Base-by-base conservation (phyloP, 37 sponge, comb jelly and placozoan species). In the Cladorhizidae sp. region DNA sequence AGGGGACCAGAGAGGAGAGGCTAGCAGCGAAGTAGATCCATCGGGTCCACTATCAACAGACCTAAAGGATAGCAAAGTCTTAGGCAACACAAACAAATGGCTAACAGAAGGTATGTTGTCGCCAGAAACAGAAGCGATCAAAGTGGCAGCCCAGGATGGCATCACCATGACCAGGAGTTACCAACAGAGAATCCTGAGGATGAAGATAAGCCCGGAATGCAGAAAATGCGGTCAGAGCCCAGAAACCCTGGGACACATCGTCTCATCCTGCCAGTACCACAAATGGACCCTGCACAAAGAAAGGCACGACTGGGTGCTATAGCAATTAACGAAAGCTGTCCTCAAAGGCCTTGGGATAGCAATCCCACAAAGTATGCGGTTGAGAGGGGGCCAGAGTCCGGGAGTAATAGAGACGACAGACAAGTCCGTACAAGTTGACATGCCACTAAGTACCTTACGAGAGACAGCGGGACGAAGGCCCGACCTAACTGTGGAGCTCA, bases 91-190 rank as follows among this genome's bases (percentile, higher is more conserved):
- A 21, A 23, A 43, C 37, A 42, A 5, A 6, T 71, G 71, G 71
- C 26, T 71, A 21, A 21, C 9, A 5, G 42, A 41, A 7, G n/a
- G 67, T 17, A 40, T 43, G 26, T n/a, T 71, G 21, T n/a, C 3
- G 26, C 7, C 45, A 12, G 26, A 71, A 17, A 71, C 71, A 1
- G 71, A 71, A 43, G 22, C 63, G 1, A 38, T 83, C 50, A 62
- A 74, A 14, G 9, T 74, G 2, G 83, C 83, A 32, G 75, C 55
- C 6, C 83, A 83, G 37, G 75, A 83, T 64, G 75, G 70, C 3
- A 52, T 73, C 0, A 56, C 74, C 33, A 36, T 58, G 54, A 83
- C 83, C 3, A 40, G 7, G 32, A 49, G 2, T 18, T 64, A 72
- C 63, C 45, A 22, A 37, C 3, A 28, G 37, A 55, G 36, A 5